These are phyloP conservation scores for Rhabdomys pumilio DNA, from an alignment of 2,797 vertebrate species.

Conservation along the genomic window DNA sequence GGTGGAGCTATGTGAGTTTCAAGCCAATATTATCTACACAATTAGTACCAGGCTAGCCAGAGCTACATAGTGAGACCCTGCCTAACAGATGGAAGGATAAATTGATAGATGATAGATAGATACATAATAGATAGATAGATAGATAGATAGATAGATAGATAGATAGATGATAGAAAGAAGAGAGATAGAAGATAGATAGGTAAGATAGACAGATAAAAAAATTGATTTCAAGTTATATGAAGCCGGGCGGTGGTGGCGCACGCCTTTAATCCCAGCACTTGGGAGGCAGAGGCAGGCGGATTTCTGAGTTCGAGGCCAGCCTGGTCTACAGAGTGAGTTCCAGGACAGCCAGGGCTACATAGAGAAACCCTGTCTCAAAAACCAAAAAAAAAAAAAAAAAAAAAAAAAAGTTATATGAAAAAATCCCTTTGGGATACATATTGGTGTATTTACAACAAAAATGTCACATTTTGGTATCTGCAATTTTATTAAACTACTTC, in stretches of 20 bases:
- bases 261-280: no score
- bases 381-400: no score
- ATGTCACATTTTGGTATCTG: background rate
- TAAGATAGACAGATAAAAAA: background rate
- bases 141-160: background rate
- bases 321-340: no score
- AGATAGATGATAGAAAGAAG: background rate
- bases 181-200: background rate
- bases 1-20: background rate
- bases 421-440: background rate
- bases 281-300: no score
- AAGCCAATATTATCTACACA: background rate
- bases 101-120: background rate
- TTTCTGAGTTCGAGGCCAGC: no score
- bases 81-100: background rate
- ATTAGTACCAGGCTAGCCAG: background rate
- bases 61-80: background rate
- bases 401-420: constrained; percentile 47
- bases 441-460: constrained; percentile 4
- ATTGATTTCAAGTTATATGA: constrained; percentile 27
- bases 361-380: no score
- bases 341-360: no score
- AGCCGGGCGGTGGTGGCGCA: no score
- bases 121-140: background rate
- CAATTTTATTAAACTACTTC: constrained; percentile 32